Evolutionary conservation across 2,888 invertebrate species (phyloP).

Genomic region (Blomia tropicalis): DNA sequence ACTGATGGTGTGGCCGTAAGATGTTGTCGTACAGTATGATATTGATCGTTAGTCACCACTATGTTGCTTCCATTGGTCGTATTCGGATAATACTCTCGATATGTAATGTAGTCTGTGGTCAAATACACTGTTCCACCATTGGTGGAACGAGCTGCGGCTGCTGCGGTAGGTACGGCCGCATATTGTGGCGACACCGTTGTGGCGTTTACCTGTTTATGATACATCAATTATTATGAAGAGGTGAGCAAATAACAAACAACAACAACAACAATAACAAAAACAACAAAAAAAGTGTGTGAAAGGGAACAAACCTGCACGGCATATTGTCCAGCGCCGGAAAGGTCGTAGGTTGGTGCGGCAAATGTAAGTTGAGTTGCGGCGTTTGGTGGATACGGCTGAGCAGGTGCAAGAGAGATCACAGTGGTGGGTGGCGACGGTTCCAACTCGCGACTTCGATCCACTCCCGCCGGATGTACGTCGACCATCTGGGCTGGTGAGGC

Average conservation of each 20-base stretch:
- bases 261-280: neutral
- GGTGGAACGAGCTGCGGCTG: neutral
- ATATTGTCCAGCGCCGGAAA: constrained; percentile 23
- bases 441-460: constrained; percentile 22
- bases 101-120: constrained; percentile 26
- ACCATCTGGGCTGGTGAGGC: constrained; percentile 26
- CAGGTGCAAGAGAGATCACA: constrained; percentile 26
- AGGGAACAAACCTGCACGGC: constrained; percentile 23
- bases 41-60: constrained; percentile 25
- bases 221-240: neutral
- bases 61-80: constrained; percentile 17
- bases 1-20: constrained; percentile 13
- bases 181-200: constrained; percentile 23
- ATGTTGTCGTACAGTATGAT: constrained; percentile 29
- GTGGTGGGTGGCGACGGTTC: constrained; percentile 26
- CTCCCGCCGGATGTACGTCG: constrained; percentile 19
- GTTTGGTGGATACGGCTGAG: constrained; percentile 25
- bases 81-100: constrained; percentile 24
- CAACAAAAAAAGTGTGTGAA: neutral
- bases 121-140: constrained; percentile 24
- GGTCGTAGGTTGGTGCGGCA: constrained; percentile 26
- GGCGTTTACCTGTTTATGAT: constrained; percentile 23
- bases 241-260: no score
- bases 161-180: constrained; percentile 21
- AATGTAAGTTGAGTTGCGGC: constrained; percentile 25